These are phyloP conservation scores for Eremobia ochroleuca DNA, from an alignment of 2,888 invertebrate species.

Conservation along the genomic window DNA sequence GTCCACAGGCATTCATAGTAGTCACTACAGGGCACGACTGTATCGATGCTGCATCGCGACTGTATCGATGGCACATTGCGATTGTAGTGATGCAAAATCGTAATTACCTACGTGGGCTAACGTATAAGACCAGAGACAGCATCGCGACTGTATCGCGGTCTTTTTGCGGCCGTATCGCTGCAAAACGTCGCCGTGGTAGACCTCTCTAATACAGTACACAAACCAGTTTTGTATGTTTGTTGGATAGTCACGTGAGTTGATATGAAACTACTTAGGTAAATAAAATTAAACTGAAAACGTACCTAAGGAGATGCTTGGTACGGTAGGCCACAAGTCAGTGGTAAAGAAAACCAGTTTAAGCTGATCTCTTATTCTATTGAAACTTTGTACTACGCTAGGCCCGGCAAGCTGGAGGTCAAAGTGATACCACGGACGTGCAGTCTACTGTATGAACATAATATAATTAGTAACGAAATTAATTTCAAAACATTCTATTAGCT, in stretches of 20 bases:
- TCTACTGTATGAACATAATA: too few relatives aligned
- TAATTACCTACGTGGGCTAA: not conserved
- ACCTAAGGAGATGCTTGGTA: not conserved
- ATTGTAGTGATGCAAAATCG: not conserved
- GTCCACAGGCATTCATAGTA: not conserved
- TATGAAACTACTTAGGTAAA: not conserved
- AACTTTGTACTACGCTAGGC: too few relatives aligned
- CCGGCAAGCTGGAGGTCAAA: not conserved
- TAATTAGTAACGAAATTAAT: too few relatives aligned
- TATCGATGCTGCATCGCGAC: not conserved
- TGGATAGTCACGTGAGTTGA: not conserved
- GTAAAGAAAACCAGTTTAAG: not conserved
- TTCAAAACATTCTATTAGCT: slow-evolving; percentile 15
- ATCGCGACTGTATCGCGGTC: not conserved
- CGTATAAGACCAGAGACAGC: too few relatives aligned
- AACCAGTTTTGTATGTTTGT: not conserved
- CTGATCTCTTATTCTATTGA: too few relatives aligned
- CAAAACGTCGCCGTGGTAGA: not conserved
- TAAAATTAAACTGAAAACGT: not conserved
- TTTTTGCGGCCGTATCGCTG: not conserved
- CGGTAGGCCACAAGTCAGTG: not conserved
- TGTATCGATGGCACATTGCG: too few relatives aligned
- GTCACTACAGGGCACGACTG: not conserved
- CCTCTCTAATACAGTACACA: not conserved
- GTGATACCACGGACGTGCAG: not conserved